Base-by-base conservation (phyloP, 2,888 invertebrate species). In the Synanthedon vespiformis region DNA sequence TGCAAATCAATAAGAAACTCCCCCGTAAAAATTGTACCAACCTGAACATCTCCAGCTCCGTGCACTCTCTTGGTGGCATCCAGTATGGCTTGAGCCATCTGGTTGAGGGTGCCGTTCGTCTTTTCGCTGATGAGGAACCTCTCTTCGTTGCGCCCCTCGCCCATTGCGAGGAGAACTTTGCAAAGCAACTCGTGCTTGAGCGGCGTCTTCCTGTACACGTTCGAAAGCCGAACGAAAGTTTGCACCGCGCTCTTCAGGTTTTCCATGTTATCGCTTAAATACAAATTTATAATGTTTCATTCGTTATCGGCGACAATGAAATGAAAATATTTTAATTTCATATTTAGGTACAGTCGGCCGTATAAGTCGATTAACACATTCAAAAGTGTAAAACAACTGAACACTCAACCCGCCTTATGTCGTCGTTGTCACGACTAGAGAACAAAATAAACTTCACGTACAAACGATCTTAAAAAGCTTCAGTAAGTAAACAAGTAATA, bases 121-220 rank as follows among this genome's bases (percentile, higher is more conserved):
- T 70, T 75, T 60, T 80, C 81, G 44, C 72, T 73, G 2, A 54
- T 65, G 1, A 79, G 49, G 59, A 81, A 83, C 27, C 61, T 68
- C 0, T 80, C 82, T 50, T 84, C 86, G 0, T 73, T 62, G 0
- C 68, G 63, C 0, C 78, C 81, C 6, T 84, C 83, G 55, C 72
- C 72, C 74, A 78, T 75, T 4, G 64, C 52, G 6, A 52, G 56
- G 11, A 86, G 56, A 52, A 87, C 72, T 49, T 67, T 72, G 54
- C 78, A 78, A 3, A 92, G 64, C 1, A 93, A 57, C 70, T 92
- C 92, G 58, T 91, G 89, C 63, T 91, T 91, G 10, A 92, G 67
- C 0, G 93, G 93, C 0, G 92, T 91, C 58, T 89, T 89, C 52
- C 84, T 88, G 65, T 91, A 89, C 48, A 84, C 80, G 1, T 76